A percentile compares a stretch with the other conserved stretches of the same genome.
Conservation (phyloP, 2,113 vertebrate species). For the Anser brachyrhynchus region DNA sequence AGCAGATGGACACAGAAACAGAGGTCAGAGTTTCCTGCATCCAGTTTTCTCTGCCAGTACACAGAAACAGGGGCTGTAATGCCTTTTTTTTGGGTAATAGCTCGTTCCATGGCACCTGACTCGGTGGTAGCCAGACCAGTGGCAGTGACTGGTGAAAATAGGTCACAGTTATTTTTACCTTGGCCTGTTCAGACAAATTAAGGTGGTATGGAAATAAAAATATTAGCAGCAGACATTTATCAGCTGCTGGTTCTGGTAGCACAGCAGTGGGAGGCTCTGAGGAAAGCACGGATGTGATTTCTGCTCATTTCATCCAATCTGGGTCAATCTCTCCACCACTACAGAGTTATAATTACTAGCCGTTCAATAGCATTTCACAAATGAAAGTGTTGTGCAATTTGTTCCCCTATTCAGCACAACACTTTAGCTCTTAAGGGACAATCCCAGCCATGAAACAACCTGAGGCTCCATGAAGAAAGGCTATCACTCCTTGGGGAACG, state of each 20-base stretch:
- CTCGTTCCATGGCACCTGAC: background rate
- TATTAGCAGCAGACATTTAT: background rate
- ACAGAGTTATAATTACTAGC: background rate
- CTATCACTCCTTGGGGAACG: fast-evolving
- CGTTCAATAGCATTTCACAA: background rate
- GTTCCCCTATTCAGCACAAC: background rate
- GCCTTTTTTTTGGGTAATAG: background rate
- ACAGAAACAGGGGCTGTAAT: background rate
- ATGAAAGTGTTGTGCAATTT: background rate
- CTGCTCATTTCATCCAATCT: background rate
- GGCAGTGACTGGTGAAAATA: background rate
- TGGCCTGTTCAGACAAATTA: background rate
- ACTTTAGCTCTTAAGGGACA: background rate
- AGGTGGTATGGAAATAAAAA: background rate
- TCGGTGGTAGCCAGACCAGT: too few relatives aligned
- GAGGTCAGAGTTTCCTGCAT: background rate
- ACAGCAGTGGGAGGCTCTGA: background rate
- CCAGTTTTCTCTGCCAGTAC: background rate
- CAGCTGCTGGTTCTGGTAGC: background rate
- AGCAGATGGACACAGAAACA: background rate
- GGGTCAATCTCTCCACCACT: background rate
- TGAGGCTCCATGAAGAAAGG: background rate
- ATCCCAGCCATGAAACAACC: background rate
- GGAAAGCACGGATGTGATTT: background rate
- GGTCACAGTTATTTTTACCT: background rate